A percentile compares a stretch with the other conserved stretches of the same genome.
phyloP scores from a whole-genome alignment of 2,797 vertebrate species.

The Lates japonicus region DNA sequence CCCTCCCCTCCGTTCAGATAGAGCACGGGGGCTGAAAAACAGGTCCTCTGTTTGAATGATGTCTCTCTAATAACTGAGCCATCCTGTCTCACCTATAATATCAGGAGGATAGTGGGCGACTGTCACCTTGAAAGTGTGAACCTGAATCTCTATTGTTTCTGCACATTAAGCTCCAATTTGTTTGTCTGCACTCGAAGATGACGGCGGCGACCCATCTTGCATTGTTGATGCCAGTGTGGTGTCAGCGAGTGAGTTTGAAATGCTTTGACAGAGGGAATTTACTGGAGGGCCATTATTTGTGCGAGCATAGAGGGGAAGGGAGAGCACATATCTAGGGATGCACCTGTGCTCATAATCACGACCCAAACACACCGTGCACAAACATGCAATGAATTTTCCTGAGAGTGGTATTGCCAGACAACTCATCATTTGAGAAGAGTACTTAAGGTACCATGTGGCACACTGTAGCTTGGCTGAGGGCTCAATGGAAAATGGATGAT shows the following conservation, averaged over 20 bases:
- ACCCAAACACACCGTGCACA: constrained; percentile 27
- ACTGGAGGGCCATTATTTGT: constrained; percentile 26
- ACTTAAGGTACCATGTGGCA: constrained; percentile 61
- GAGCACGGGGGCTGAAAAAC: constrained; percentile 27
- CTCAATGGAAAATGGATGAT: constrained; percentile 47
- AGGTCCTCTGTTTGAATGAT: constrained; percentile 49
- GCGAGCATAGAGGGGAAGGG: constrained; percentile 3
- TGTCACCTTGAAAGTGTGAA: constrained; percentile 55
- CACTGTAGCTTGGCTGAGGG: constrained; percentile 19
- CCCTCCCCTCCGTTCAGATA: constrained; percentile 29
- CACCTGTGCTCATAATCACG: constrained; percentile 52
- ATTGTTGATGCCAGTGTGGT: constrained; percentile 37
- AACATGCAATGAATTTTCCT: constrained; percentile 37
- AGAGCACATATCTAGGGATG: not conserved
- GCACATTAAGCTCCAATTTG: constrained; percentile 67
- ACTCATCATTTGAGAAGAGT: constrained; percentile 56
- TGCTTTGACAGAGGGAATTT: constrained; percentile 39
- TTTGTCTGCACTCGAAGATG: constrained; percentile 55
- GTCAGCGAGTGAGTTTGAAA: constrained; percentile 42
- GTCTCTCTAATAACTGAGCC: constrained; percentile 57
- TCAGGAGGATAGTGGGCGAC: constrained; percentile 37
- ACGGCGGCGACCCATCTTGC: constrained; percentile 42
- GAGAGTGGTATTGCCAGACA: constrained; percentile 43
- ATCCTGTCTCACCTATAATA: constrained; percentile 34
- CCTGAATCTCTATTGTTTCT: constrained; percentile 59